Base-by-base conservation (phyloP, 2,888 invertebrate species). In the Lithophane leautieri region DNA sequence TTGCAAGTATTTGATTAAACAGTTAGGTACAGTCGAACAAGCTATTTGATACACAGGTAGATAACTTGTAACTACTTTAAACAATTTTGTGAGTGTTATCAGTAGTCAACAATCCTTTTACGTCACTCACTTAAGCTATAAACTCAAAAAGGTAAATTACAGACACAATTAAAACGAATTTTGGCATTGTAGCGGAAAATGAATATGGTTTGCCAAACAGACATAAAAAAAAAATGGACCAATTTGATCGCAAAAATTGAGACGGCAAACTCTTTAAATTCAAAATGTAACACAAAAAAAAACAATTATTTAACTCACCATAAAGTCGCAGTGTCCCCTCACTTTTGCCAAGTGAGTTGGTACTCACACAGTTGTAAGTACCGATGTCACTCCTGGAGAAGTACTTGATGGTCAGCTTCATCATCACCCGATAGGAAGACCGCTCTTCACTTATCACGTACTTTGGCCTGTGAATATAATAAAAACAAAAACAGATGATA, bases 341-440 rank as follows among this genome's bases (percentile, higher is more conserved):
- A 28, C 98, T 98, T 90, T 97, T 97, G 78, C 98, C 98, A 68
- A 98, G 95, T 2, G 98, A 98, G 94, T 98, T 98, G 73, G 98
- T 98, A 77, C 98, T 98, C 73, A 98, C 97, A 89, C 98, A 98
- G 93, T 97, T 98, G 95, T 98, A 98, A 50, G 98, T 97, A 58
- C 98, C 98, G 86, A 96, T 96, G 89, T 96, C 96, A 42, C 89
- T 94, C 78, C 91, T 94, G 0, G 95, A 93, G 84, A 96, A 98
- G 90, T 97, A 95, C 61, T 97, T 95, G 89, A 98, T 97, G 58
- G 97, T 97, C 76, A 98, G 96, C 97, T 97, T 97, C 98, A 98
- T 98, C 79, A 97, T 97, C 81, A 98, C 98, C 90, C 97, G 98
- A 96, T 98, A 98, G 7, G 97, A 97, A 6, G 97, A 96, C 82